Percentiles rank a stretch among this genome's conserved stretches.
phyloP scores from a whole-genome alignment of 1,140 invertebrate genomes.

The Eciton burchellii region DNA sequence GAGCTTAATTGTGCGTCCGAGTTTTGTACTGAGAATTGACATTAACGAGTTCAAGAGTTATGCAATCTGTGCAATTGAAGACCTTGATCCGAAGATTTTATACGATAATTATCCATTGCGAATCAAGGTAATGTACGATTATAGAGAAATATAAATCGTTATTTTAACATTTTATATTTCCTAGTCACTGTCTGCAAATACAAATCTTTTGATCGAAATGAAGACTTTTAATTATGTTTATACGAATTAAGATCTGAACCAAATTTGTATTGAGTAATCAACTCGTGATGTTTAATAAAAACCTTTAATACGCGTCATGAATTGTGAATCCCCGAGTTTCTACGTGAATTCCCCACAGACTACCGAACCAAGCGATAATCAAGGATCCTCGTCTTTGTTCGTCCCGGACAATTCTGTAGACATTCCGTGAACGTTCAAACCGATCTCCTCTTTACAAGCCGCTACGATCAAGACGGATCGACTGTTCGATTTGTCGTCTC shows the following conservation, averaged over 20 bases:
- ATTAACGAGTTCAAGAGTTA: slow-evolving; percentile 18
- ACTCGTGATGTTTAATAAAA: not conserved
- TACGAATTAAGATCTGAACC: not conserved
- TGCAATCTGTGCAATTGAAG: slow-evolving; percentile 3
- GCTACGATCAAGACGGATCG: slow-evolving; percentile 1
- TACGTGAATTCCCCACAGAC: slow-evolving; percentile 6
- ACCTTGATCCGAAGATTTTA: slow-evolving; percentile 16
- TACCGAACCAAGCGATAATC: slow-evolving; percentile 46
- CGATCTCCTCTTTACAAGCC: slow-evolving; percentile 9
- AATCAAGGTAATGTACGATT: slow-evolving; percentile 9
- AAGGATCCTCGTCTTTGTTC: slow-evolving; percentile 27
- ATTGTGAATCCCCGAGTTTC: slow-evolving; percentile 8
- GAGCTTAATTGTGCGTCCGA: not conserved
- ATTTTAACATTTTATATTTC: slow-evolving; percentile 19
- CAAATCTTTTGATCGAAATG: not conserved
- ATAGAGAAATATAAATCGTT: not conserved
- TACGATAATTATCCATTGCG: not conserved
- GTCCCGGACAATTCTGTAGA: slow-evolving; percentile 13
- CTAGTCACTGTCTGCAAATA: not conserved
- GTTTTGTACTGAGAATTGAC: not conserved
- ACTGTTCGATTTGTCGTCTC: slow-evolving; percentile 6
- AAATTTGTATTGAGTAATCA: not conserved
- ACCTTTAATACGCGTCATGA: not conserved
- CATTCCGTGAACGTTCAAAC: slow-evolving; percentile 37
- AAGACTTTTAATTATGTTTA: too few relatives aligned